phyloP scores from a whole-genome alignment of 2,113 vertebrate species.

The Spea bombifrons region DNA sequence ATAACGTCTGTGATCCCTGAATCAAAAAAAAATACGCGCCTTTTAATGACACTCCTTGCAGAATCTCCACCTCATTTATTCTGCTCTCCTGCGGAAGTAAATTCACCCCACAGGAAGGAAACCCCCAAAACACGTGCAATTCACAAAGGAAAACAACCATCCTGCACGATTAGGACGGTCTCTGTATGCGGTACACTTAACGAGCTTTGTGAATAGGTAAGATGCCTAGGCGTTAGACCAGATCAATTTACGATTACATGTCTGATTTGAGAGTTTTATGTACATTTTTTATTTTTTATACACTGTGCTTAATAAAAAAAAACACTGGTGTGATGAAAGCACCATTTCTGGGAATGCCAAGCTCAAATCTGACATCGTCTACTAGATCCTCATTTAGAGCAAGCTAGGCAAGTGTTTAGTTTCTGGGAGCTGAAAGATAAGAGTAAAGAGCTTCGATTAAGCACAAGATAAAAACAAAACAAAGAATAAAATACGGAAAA shows the following conservation, averaged over 20 bases:
- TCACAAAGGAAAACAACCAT: slow-evolving; percentile 62
- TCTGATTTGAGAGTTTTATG: not conserved
- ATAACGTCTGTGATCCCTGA: slow-evolving; percentile 99
- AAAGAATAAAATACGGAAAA: slow-evolving; percentile 82
- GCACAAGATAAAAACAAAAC: slow-evolving; percentile 81
- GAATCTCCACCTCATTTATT: slow-evolving; percentile 58
- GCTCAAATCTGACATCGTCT: slow-evolving; percentile 68
- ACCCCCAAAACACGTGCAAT: slow-evolving; percentile 65
- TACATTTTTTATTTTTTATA: not conserved
- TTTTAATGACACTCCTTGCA: slow-evolving; percentile 59
- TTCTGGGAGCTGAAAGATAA: slow-evolving; percentile 85
- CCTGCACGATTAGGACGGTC: not conserved
- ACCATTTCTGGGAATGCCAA: slow-evolving; percentile 65
- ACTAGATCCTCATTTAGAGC: slow-evolving; percentile 75
- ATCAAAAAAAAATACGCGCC: slow-evolving; percentile 88
- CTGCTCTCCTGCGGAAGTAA: slow-evolving; percentile 66
- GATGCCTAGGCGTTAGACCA: not conserved
- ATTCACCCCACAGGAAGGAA: slow-evolving; percentile 67
- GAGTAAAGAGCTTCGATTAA: slow-evolving; percentile 85
- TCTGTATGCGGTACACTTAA: not conserved
- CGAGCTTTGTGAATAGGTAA: slow-evolving; percentile 58
- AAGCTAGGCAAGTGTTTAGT: slow-evolving; percentile 52
- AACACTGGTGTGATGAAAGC: slow-evolving; percentile 55
- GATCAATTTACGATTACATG: not conserved
- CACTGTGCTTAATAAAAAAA: not conserved